Evolutionary conservation across 2,113 vertebrate genomes (phyloP), one percentile per base, ranked within the genome.

Genomic region (Reinhardtius hippoglossoides): DNA sequence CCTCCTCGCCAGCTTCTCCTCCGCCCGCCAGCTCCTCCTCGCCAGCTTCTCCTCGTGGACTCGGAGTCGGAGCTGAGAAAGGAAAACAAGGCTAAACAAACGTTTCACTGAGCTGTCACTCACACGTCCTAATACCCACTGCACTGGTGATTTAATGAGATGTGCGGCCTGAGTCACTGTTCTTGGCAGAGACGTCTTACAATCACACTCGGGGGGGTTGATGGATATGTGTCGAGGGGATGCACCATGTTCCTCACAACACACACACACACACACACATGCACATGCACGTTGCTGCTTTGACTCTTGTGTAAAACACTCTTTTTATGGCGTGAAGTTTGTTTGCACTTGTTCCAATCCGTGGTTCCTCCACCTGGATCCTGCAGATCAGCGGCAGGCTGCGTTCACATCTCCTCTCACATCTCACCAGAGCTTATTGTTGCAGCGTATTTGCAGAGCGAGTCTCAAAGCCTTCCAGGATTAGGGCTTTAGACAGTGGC

Each of bases 41-140:
- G 3, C 48, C 15, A 44, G 42, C 18, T 21, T 20, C 31, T 6
- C 72, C 16, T 52, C 16, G n/a, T 26, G 0, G 5, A 6, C 31
- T 31, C 31, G 5, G 5, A 7, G 6, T 31, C 31, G 31, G 69
- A 67, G 76, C 37, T 35, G 66, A 50, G 69, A 65, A 87, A 85
- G 82, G 74, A 83, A 82, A 87, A 83, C 76, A 84, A 37, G 0
- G 35, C 82, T 58, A 87, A 85, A 75, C 84, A 88, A 88, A 91
- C 78, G 80, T 87, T 80, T 89, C 81, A 91, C 75, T 80, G n/a
- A 72, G 76, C 82, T 84, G 86, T 91, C 90, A 89, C 73, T 74
- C 70, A 84, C 89, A 88, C 80, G 35, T 91, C 81, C 77, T 86
- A 82, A 88, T 85, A 87, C 81, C 65, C 57, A 63, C 85, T 79